phyloP scores from a whole-genome alignment of 2,888 invertebrate species.

The Drosophila prolongata region DNA sequence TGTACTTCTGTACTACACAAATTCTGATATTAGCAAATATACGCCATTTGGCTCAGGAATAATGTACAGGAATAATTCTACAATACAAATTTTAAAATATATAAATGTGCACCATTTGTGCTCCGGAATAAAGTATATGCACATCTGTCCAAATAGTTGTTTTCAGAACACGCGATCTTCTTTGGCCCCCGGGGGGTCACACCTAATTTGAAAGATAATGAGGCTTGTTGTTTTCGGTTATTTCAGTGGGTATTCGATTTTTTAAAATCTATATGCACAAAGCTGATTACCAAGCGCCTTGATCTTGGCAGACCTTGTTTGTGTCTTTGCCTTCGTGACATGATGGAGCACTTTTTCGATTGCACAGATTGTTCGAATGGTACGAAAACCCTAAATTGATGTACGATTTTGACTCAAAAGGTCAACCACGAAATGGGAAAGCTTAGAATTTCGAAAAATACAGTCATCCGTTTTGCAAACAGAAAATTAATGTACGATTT shows the following conservation, averaged over 20 bases:
- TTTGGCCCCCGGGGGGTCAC: conserved; percentile 55
- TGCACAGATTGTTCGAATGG: conserved; percentile 7
- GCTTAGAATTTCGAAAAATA: no score
- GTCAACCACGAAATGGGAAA: no score
- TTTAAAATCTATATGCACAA: conserved; percentile 46
- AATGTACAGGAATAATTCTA: no score
- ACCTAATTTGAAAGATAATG: conserved; percentile 64
- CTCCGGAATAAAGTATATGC: conserved; percentile 5
- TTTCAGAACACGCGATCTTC: conserved; percentile 34
- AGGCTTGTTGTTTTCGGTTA: conserved; percentile 60
- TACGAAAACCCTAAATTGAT: conserved; percentile 7
- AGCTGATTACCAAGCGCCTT: conserved; percentile 68
- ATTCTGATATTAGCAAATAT: no score
- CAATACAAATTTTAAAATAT: no score
- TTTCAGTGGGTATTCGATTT: conserved; percentile 51
- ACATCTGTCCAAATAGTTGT: conserved; percentile 29
- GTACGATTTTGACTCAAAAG: conserved; percentile 7
- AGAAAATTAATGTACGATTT: conserved; percentile 6
- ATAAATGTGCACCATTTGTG: neutral
- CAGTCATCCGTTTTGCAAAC: conserved; percentile 10
- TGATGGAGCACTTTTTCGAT: conserved; percentile 52
- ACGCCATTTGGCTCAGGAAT: no score
- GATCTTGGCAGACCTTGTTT: conserved; percentile 76
- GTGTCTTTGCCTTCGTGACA: conserved; percentile 38
- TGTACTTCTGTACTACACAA: conserved; percentile 20